A percentile compares a stretch with the other conserved stretches of the same genome.
Conservation (phyloP, 1,140 invertebrate species). For the Bombus ignitus region DNA sequence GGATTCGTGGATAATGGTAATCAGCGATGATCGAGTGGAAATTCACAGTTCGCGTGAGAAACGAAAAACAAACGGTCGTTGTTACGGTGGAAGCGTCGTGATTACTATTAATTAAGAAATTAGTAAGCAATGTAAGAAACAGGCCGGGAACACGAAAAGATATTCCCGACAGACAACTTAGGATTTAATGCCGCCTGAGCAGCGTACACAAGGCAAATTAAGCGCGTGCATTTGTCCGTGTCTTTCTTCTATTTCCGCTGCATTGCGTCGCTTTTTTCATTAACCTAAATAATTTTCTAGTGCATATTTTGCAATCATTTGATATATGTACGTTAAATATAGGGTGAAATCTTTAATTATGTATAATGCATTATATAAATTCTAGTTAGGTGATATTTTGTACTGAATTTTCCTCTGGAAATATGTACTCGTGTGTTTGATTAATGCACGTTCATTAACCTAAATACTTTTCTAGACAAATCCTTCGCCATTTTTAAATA, state of each 20-base stretch:
- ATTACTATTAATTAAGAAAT: constrained; percentile 64
- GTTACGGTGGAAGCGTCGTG: constrained; percentile 33
- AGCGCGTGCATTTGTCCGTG: constrained; percentile 51
- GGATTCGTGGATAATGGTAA: neutral
- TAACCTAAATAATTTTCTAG: constrained; percentile 5
- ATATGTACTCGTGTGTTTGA: too few species aligned
- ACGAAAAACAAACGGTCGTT: constrained; percentile 21
- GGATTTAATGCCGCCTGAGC: constrained; percentile 20
- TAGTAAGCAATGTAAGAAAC: constrained; percentile 46
- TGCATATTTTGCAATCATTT: neutral
- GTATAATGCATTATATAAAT: neutral
- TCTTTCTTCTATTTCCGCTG: constrained; percentile 38
- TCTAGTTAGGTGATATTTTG: neutral
- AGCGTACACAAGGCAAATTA: constrained; percentile 53
- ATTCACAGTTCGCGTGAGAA: neutral
- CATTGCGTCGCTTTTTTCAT: constrained; percentile 6
- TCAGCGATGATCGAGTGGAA: neutral
- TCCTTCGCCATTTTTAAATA: too few species aligned
- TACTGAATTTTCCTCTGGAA: too few species aligned
- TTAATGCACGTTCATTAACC: too few species aligned
- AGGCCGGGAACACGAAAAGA: constrained; percentile 27
- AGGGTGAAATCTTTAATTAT: neutral
- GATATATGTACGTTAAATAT: neutral
- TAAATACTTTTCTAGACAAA: too few species aligned
- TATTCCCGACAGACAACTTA: constrained; percentile 21